Percentiles rank a stretch among this genome's conserved stretches.
phyloP scores from a whole-genome alignment of 37 sponge, comb jelly and placozoan genomes.

The Eunapius fragilis region DNA sequence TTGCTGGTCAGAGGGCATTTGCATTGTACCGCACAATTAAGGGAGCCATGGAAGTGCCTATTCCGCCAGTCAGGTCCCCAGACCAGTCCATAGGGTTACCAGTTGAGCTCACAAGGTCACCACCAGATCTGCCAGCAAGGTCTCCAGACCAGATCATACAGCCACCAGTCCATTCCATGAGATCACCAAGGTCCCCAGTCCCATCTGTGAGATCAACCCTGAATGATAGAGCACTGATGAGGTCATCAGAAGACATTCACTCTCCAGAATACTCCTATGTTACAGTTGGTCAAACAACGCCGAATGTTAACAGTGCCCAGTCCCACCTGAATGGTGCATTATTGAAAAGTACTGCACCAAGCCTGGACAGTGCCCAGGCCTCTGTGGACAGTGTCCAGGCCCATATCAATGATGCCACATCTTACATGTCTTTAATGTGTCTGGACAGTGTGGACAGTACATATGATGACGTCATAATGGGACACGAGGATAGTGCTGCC shows the following conservation, averaged over 20 bases:
- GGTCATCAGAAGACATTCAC: too few relatives aligned
- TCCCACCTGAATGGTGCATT: neutral
- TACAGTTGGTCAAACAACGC: neutral
- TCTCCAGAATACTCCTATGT: neutral
- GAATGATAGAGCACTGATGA: too few relatives aligned
- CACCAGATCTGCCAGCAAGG: too few relatives aligned
- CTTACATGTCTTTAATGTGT: too few relatives aligned
- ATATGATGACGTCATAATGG: neutral
- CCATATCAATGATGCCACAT: neutral
- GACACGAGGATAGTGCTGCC: too few relatives aligned
- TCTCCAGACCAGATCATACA: neutral
- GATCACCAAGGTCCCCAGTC: neutral
- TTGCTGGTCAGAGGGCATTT: neutral
- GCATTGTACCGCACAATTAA: neutral
- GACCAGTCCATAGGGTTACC: constrained; percentile 33
- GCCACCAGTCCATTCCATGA: neutral
- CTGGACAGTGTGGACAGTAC: neutral
- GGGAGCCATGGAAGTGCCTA: neutral
- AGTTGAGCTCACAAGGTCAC: neutral
- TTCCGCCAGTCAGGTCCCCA: neutral
- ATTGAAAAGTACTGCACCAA: neutral
- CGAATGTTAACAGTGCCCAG: neutral
- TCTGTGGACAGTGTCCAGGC: neutral
- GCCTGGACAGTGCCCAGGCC: neutral
- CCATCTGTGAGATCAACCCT: too few relatives aligned